Evolutionary conservation across 2,113 vertebrate species (phyloP), one percentile per base, ranked within the genome.

Genomic region (Gymnorhina tibicen): DNA sequence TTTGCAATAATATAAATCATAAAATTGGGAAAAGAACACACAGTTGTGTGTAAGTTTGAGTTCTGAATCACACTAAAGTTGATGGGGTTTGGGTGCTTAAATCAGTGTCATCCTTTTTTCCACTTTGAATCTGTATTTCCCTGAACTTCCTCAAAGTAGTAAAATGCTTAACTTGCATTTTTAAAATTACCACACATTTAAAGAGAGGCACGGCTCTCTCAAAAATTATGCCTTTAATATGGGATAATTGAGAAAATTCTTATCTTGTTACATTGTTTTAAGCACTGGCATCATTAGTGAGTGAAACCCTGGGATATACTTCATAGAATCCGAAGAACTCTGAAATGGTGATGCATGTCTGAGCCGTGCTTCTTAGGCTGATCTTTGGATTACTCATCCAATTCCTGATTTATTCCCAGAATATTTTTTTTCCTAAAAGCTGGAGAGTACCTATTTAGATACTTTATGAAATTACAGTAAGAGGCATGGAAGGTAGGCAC

Each of bases 41-140:
- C 3, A 56, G 7, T 27, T 0, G 0, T 32, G 7, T 46, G 6
- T 11, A 58, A 85, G 3, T 58, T 74, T 56, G 12, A 1, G 6
- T 60, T 80, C 28, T 10, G 6, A 74, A 64, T 66, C 73, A 62
- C n/a, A n/a, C 2, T n/a, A 21, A 83, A 75, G 1, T 60, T 23
- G 3, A 4, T 52, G 10, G 5, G 9, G 9, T 67, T 85, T 42
- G 60, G 18, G 13, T n/a, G 8, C 10, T 78, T 88, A 50, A 60
- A 52, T 30, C 19, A 27, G 3, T 30, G 28, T 35, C 7, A 41
- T 35, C 5, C 2, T 44, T 85, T 66, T 66, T 88, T 33, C 14
- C 21, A 6, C 6, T 89, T 82, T n/a, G 42, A 41, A 49, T 53
- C 7, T 35, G 0, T 52, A 56, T 66, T 69, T 85, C 22, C 33